Evolutionary conservation across 2,113 vertebrate genomes (phyloP).

Genomic region (Pangasianodon gigas): DNA sequence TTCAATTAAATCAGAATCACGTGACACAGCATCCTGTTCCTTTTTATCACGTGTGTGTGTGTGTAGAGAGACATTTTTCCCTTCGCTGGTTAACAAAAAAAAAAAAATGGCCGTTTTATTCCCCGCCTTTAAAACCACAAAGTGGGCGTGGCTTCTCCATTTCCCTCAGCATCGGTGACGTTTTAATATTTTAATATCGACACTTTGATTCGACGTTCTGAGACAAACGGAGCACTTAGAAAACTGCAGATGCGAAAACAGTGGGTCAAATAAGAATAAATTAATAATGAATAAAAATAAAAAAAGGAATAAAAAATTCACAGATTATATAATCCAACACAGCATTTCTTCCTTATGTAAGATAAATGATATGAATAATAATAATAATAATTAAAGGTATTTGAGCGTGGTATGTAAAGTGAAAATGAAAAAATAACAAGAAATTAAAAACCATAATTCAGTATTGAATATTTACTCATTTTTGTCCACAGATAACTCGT

Average conservation of each 20-base stretch:
- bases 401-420: slow-evolving; percentile 25
- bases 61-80: neutral
- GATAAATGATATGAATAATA: neutral
- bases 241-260: neutral
- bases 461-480: slow-evolving; percentile 18
- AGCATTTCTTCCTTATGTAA: slow-evolving; percentile 6
- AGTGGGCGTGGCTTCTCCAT: neutral
- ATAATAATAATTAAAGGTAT: neutral
- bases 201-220: slow-evolving; percentile 47
- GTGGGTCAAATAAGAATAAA: neutral
- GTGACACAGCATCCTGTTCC: neutral
- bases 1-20: neutral
- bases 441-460: neutral
- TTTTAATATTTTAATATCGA: slow-evolving; percentile 81
- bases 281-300: neutral
- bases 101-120: neutral
- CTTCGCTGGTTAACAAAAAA: neutral
- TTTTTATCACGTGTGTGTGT: neutral
- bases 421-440: neutral
- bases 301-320: neutral
- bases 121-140: neutral
- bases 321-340: neutral
- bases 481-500: slow-evolving; percentile 63
- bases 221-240: slow-evolving; percentile 13
- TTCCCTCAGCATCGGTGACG: slow-evolving; percentile 63